Evolutionary conservation across 2,888 invertebrate species (phyloP).

Genomic region (Pachliopta kotzebuea): DNA sequence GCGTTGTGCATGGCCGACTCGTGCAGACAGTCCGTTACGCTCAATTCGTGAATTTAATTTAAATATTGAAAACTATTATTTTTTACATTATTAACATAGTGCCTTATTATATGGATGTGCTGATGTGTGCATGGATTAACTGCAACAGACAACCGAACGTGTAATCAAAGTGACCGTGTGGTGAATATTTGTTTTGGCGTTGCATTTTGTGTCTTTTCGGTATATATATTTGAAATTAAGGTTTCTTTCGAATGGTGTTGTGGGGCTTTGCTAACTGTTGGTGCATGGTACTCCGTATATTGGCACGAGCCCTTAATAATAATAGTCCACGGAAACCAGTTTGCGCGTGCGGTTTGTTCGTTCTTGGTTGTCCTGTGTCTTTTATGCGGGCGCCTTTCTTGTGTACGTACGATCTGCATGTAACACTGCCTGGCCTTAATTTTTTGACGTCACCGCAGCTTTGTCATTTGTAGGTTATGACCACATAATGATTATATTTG

Average conservation of each 20-base stretch:
- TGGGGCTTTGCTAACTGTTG: slow-evolving; percentile 59
- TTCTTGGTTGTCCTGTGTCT: slow-evolving; percentile 72
- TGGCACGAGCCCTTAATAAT: slow-evolving; percentile 79
- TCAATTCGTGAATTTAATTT: slow-evolving; percentile 67
- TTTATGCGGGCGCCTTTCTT: slow-evolving; percentile 70
- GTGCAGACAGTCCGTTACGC: slow-evolving; percentile 68
- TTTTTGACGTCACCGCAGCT: slow-evolving; percentile 28
- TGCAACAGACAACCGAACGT: slow-evolving; percentile 49
- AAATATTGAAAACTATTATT: slow-evolving; percentile 58
- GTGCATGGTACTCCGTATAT: slow-evolving; percentile 68
- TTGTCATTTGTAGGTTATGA: not conserved
- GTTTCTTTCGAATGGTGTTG: slow-evolving; percentile 38
- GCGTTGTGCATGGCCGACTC: slow-evolving; percentile 70
- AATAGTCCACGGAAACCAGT: slow-evolving; percentile 78
- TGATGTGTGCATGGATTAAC: slow-evolving; percentile 71
- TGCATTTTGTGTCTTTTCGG: slow-evolving; percentile 75
- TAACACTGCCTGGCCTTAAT: slow-evolving; percentile 37
- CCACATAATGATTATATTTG: not conserved
- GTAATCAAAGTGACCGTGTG: slow-evolving; percentile 60
- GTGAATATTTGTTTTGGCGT: slow-evolving; percentile 48
- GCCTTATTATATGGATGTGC: slow-evolving; percentile 76
- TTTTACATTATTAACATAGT: slow-evolving; percentile 56
- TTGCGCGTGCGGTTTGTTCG: slow-evolving; percentile 74
- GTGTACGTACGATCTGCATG: slow-evolving; percentile 55
- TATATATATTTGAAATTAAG: slow-evolving; percentile 58